These are phyloP conservation scores for Cyclina sinensis DNA, from an alignment of 1,140 invertebrate genomes.

Conservation along the genomic window DNA sequence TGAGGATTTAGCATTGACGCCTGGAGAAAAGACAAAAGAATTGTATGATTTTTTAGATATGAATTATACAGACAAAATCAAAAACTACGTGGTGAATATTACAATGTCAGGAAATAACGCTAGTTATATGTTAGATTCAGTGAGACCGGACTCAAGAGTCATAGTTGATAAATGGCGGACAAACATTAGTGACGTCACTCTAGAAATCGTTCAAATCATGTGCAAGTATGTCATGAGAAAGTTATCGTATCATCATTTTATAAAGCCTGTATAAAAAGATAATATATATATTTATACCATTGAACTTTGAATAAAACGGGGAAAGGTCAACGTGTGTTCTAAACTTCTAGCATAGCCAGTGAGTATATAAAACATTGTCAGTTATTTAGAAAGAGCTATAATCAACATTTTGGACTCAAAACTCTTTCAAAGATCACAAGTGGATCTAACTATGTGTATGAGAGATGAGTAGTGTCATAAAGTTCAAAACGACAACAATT, in stretches of 20 bases:
- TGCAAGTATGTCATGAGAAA: constrained; percentile 29
- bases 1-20: constrained; percentile 31
- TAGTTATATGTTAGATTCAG: not conserved
- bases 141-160: not conserved
- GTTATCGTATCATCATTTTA: constrained; percentile 36
- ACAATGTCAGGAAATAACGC: constrained; percentile 32
- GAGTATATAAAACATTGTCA: too few relatives aligned
- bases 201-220: constrained; percentile 14
- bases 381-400: too few relatives aligned
- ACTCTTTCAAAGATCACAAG: too few relatives aligned
- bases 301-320: too few relatives aligned
- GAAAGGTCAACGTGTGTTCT: too few relatives aligned
- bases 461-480: too few relatives aligned
- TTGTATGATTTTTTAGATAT: constrained; percentile 31
- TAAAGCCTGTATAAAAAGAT: not conserved
- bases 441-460: too few relatives aligned
- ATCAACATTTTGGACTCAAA: too few relatives aligned
- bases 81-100: constrained; percentile 19
- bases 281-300: too few relatives aligned
- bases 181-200: not conserved
- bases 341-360: too few relatives aligned
- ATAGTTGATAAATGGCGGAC: constrained; percentile 38
- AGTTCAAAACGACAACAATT: too few relatives aligned
- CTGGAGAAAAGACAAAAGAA: constrained; percentile 5
- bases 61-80: not conserved